phyloP scores from a whole-genome alignment of 2,888 invertebrate species.

The Drosophila birchii region DNA sequence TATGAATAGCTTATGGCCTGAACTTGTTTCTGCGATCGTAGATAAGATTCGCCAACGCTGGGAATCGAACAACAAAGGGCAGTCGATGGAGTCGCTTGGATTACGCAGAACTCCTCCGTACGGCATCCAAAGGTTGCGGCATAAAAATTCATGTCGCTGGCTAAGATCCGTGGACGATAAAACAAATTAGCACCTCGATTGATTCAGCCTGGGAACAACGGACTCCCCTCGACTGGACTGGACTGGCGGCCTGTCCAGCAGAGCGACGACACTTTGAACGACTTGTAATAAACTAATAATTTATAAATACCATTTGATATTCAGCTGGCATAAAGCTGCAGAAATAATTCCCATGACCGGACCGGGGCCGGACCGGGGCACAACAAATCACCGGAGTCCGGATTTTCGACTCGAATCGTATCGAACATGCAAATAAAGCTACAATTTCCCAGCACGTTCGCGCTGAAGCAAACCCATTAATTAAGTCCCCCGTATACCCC shows the following conservation, averaged over 20 bases:
- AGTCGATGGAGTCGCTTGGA: background rate
- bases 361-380: constrained; percentile 35
- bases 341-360: constrained; percentile 77
- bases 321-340: constrained; percentile 71
- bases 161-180: constrained; percentile 52
- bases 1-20: constrained; percentile 17
- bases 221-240: constrained; percentile 5
- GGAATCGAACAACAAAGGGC: constrained; percentile 33
- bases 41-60: constrained; percentile 35
- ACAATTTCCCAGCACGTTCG: constrained; percentile 80
- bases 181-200: constrained; percentile 62
- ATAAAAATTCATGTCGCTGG: constrained; percentile 55
- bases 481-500: constrained; percentile 68
- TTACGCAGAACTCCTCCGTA: constrained; percentile 29
- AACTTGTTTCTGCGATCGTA: constrained; percentile 31
- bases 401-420: constrained; percentile 30
- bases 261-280: constrained; percentile 54
- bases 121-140: constrained; percentile 17
- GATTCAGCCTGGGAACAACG: constrained; percentile 25
- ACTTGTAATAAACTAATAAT: constrained; percentile 78
- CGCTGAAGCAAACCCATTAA: constrained; percentile 73
- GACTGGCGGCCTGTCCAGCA: background rate
- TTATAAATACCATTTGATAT: constrained; percentile 76
- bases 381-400: constrained; percentile 63
- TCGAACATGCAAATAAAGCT: constrained; percentile 68